Percentiles rank a stretch among this genome's conserved stretches.
phyloP scores from a whole-genome alignment of 2,113 vertebrate species.

The Phylloscopus trochiloides region DNA sequence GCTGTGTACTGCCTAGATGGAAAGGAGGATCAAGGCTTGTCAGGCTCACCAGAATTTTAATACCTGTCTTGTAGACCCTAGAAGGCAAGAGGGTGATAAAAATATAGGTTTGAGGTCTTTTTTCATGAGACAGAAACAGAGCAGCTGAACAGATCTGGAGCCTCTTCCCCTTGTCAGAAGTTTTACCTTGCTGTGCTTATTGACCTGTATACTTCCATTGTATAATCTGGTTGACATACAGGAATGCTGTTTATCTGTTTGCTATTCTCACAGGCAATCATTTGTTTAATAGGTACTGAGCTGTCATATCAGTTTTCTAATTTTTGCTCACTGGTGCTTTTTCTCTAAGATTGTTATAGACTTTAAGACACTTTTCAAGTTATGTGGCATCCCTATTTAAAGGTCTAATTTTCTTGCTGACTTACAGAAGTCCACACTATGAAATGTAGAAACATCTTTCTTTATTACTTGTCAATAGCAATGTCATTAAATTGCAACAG shows the following conservation, averaged over 20 bases:
- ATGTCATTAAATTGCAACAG: neutral
- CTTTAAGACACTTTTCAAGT: neutral
- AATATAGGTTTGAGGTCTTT: neutral
- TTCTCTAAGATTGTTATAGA: neutral
- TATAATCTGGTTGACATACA: neutral
- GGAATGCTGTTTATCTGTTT: neutral
- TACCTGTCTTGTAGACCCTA: neutral
- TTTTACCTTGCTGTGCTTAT: neutral
- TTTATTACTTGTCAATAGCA: neutral
- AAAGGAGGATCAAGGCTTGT: neutral
- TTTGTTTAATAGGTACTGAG: neutral
- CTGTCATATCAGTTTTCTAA: neutral
- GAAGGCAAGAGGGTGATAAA: neutral
- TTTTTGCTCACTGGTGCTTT: neutral
- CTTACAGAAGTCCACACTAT: accelerated
- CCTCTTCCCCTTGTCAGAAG: neutral
- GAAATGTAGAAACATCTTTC: neutral
- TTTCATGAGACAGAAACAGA: neutral
- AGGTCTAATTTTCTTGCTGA: neutral
- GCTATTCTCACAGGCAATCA: neutral
- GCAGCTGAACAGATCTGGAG: neutral
- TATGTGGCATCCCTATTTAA: neutral
- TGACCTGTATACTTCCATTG: neutral
- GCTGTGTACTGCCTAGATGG: accelerated
- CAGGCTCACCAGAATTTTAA: neutral